Evolutionary conservation across 1,140 invertebrate genomes (phyloP).

Genomic region (Ips nitidus): DNA sequence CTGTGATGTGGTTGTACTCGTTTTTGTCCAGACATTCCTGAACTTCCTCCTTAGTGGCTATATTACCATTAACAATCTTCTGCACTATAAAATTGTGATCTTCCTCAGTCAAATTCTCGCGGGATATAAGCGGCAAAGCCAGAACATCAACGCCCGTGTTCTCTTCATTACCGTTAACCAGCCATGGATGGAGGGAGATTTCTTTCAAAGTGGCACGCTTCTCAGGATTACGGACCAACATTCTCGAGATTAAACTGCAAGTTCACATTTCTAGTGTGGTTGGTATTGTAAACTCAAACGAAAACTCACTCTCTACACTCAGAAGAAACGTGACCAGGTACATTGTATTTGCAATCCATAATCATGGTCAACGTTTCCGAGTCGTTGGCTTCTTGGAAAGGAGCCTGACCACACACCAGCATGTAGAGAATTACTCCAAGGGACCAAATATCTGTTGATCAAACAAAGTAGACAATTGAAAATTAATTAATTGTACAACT

Average conservation of each 20-base stretch:
- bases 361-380: constrained; percentile 99
- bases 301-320: constrained; percentile 74
- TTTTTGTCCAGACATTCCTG: constrained; percentile 91
- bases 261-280: too few species aligned
- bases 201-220: constrained; percentile 85
- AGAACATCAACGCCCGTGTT: constrained; percentile 55
- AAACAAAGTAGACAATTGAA: constrained; percentile 14
- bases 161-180: constrained; percentile 59
- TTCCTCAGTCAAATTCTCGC: constrained; percentile 85
- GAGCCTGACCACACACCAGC: constrained; percentile 95
- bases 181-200: constrained; percentile 89
- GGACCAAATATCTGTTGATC: constrained; percentile 88
- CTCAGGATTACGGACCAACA: constrained; percentile 92
- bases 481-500: constrained; percentile 44
- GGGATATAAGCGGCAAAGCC: constrained; percentile 74
- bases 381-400: constrained; percentile 99
- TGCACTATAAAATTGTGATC: constrained; percentile 91
- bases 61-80: constrained; percentile 94
- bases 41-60: constrained; percentile 92
- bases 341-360: constrained; percentile 98
- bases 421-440: constrained; percentile 98
- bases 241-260: constrained; percentile 80
- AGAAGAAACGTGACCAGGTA: constrained; percentile 85
- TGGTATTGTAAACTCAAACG: neutral
- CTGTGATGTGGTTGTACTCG: constrained; percentile 97